Evolutionary conservation across 2,113 vertebrate species (phyloP).

Genomic region (Cercopithecus mona): DNA sequence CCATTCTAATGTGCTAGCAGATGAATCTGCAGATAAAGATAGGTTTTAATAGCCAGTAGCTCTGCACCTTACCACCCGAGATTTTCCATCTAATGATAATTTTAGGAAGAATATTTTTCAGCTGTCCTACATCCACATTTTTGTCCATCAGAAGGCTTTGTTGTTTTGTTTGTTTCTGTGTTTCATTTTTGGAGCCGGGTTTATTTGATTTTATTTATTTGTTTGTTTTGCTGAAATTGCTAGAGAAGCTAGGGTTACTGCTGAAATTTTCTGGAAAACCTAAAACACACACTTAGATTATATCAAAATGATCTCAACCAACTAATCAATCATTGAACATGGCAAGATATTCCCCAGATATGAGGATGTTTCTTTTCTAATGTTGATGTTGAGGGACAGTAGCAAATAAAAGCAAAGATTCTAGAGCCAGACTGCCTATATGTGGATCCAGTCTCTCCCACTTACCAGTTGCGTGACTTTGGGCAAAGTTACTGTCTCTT

Average conservation of each 20-base stretch:
- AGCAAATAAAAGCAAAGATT: not conserved
- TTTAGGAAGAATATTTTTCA: not conserved
- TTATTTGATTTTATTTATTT: not conserved
- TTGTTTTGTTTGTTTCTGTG: not conserved
- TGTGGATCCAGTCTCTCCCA: not conserved
- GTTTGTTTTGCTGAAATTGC: not conserved
- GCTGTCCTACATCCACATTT: not conserved
- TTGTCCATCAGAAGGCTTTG: not conserved
- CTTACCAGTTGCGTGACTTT: not conserved
- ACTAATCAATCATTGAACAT: not conserved
- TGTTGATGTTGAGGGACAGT: not conserved
- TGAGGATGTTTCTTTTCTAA: not conserved
- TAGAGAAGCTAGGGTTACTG: not conserved
- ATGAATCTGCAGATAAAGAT: not conserved
- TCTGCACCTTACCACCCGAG: not conserved
- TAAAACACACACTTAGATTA: not conserved
- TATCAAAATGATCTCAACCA: not conserved
- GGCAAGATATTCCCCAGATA: not conserved
- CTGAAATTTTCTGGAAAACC: not conserved
- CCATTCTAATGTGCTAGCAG: accelerated
- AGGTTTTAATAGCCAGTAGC: not conserved
- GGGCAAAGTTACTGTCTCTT: not conserved
- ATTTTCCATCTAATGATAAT: not conserved
- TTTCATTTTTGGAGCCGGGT: not conserved
- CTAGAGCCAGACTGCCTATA: not conserved